phyloP scores from a whole-genome alignment of 2,888 invertebrate genomes.

The Philopedon plagiatum region DNA sequence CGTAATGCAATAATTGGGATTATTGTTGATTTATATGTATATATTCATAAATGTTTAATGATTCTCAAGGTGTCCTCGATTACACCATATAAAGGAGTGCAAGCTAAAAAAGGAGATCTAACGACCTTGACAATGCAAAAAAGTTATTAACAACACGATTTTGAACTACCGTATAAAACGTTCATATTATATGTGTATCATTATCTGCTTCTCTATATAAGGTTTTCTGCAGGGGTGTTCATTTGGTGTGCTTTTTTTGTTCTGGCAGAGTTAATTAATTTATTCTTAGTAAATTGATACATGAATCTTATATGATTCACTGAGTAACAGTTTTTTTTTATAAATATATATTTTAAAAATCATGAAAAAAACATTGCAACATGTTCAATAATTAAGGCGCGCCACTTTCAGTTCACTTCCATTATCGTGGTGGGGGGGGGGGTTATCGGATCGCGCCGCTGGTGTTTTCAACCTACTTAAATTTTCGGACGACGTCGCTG shows the following conservation, averaged over 20 bases:
- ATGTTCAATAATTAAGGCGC: too few species aligned
- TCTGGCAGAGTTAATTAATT: background rate
- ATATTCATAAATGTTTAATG: slow-evolving; percentile 7
- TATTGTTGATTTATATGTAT: slow-evolving; percentile 2
- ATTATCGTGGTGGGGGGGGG: too few species aligned
- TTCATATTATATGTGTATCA: background rate
- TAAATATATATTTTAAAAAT: too few species aligned
- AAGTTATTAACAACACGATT: background rate
- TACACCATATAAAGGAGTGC: slow-evolving; percentile 32
- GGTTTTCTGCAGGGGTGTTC: background rate
- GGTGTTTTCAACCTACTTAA: too few species aligned
- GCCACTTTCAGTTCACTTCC: too few species aligned
- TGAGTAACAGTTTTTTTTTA: too few species aligned
- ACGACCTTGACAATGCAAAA: slow-evolving; percentile 25
- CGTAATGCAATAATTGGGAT: background rate
- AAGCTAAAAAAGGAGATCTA: slow-evolving; percentile 28
- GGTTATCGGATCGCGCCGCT: too few species aligned
- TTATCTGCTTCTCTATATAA: background rate
- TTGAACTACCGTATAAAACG: background rate
- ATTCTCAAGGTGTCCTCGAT: slow-evolving; percentile 8
- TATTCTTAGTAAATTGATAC: background rate
- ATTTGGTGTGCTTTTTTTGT: background rate
- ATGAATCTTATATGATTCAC: too few species aligned
- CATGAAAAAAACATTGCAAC: too few species aligned
- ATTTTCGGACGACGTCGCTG: too few species aligned